Evolutionary conservation across 2,888 invertebrate genomes (phyloP).

Genomic region (Caenorhabditis sp.): DNA sequence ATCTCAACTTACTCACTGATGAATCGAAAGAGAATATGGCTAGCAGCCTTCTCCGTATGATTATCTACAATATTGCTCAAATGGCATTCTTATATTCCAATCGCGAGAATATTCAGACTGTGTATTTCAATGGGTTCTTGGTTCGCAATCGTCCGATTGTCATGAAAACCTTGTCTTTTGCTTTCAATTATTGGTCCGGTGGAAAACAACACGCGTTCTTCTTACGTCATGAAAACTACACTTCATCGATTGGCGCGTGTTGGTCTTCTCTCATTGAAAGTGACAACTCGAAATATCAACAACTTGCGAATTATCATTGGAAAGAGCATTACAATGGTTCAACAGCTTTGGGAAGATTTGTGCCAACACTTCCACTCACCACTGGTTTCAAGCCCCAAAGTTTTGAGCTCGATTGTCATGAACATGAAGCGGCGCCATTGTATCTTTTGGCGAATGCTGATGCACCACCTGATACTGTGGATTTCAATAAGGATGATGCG

Average conservation of each 20-base stretch:
- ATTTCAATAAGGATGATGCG: conserved; percentile 84
- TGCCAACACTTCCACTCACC: conserved; percentile 45
- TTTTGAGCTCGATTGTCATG: conserved; percentile 76
- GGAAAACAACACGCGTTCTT: conserved; percentile 74
- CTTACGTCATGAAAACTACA: conserved; percentile 79
- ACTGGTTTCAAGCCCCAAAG: conserved; percentile 45
- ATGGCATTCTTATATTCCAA: conserved; percentile 79
- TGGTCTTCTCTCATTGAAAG: conserved; percentile 72
- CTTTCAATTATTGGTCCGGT: conserved; percentile 78
- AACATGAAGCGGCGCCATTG: conserved; percentile 78
- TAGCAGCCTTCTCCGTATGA: conserved; percentile 77
- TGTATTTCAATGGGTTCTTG: conserved; percentile 80
- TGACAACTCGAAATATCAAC: conserved; percentile 64
- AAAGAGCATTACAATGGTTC: conserved; percentile 79
- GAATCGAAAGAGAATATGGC: conserved; percentile 39
- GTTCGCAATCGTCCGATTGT: conserved; percentile 79
- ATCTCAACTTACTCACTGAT: conserved; percentile 11
- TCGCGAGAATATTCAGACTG: conserved; percentile 76
- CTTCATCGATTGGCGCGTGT: conserved; percentile 80
- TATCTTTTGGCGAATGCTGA: conserved; percentile 77
- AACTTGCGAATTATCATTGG: conserved; percentile 76
- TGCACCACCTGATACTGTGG: conserved; percentile 83
- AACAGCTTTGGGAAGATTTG: conserved; percentile 75
- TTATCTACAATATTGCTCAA: conserved; percentile 79
- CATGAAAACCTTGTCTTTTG: conserved; percentile 79